Evolutionary conservation across 2,797 vertebrate species (phyloP), one percentile per base, ranked within the genome.

Genomic region (Loriculus beryllinus): DNA sequence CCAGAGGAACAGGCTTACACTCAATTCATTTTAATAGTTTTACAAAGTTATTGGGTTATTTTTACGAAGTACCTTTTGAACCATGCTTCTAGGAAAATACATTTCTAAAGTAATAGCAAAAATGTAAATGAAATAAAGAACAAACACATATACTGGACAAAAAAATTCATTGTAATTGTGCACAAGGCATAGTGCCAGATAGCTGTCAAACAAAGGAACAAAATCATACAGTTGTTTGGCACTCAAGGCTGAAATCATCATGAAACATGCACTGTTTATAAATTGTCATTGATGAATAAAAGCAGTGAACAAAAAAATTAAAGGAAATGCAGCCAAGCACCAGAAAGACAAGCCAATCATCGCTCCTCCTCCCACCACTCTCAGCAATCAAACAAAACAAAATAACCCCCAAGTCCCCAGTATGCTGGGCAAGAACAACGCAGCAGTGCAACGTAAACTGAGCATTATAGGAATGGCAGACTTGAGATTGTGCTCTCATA

Each of bases 151-250:
- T 15, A 56, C 48, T 47, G 71, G 87, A 82, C 80, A 90, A 76
- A 93, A 91, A 72, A 45, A 77, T 39, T 85, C 79, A 83, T 48
- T 86, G 60, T 54, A 86, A 79, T 83, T 76, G 87, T 82, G 82
- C 65, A 54, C 22, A 59, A 39, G 89, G 95, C 70, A 64, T 60
- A 87, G 85, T 88, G 96, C 94, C 86, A 95, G 92, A 77, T 57
- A 95, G 94, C 81, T 94, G 90, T 95, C 91, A 96, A 92, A 91
- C 95, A 96, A 97, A 95, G 69, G 85, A 95, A 94, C 84, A 97
- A 96, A 95, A 84, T 95, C 93, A 95, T 89, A 95, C 90, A 93
- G 76, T 95, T 94, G 95, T 92, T 88, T 81, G 95, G 93, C 96
- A 91, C 89, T 94, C 12, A 40, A 76, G 82, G 74, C 75, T 95